Base-by-base conservation (phyloP, 2,113 vertebrate genomes). In the Tupaia chinensis region DNA sequence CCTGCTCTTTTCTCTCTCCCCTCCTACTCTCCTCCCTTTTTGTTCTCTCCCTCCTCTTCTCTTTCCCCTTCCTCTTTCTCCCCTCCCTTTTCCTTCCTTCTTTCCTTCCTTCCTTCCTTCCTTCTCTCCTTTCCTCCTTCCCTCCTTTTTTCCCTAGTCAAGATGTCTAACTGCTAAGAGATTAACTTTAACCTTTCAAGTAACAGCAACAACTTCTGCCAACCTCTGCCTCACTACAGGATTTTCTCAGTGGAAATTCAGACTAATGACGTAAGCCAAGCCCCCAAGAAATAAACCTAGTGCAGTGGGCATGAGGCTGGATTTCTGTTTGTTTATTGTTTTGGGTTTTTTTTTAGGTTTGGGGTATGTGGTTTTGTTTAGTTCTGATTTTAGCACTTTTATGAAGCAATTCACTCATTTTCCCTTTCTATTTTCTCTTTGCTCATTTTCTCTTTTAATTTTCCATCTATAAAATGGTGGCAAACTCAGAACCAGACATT, bases 351-450 rank as follows among this genome's bases (percentile, higher is more conserved):
- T 29, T 13, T 44, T 61, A 44, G 44, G 44, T 44, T 44, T 44
- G 44, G 44, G 44, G 44, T 44, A 44, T 44, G 44, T 44, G 44
- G 44, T 34, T 16, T 23, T n/a, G 72, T 27, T 3, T 34, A 73
- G 17, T 74, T 93, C 69, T 94, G 53, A 10, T 70, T 89, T 60
- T 58, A 86, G 63, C 27, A 60, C 19, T 80, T 63, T 92, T 54
- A 29, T 72, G 27, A 95, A 68, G 53, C 54, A 32, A 1, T 78
- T 73, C n/a, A 14, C 79, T 84, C 69, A 13, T 79, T 79, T 88
- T 84, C 85, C 81, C 65, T 91, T 84, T 66, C n/a, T 81, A 66
- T 87, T 19, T 91, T 58, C 32, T 9, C 74, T 70, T 84, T 32
- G 25, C 34, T 70, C 7, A 53, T 32, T 58, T 86, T 83, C 72